Evolutionary conservation across 2,888 invertebrate genomes (phyloP).

Genomic region (Parnassius smintheus): DNA sequence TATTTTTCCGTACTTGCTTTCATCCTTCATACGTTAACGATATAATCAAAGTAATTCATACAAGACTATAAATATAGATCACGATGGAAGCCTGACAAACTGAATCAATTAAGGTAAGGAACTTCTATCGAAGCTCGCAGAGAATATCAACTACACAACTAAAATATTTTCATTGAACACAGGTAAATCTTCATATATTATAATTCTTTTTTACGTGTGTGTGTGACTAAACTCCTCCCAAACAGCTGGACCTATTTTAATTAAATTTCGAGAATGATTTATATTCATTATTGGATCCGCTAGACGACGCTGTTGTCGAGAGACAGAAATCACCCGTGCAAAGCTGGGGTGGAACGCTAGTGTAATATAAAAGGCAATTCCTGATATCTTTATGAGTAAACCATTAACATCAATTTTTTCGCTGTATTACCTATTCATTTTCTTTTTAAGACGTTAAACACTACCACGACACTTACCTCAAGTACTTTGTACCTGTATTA

Average conservation of each 20-base stretch:
- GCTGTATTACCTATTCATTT: conserved; percentile 25
- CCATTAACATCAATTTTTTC: conserved; percentile 31
- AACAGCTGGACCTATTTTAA: no score
- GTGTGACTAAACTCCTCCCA: no score
- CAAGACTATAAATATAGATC: background rate
- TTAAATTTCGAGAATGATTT: no score
- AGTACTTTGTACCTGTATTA: conserved; percentile 2
- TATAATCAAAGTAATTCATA: background rate
- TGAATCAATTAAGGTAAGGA: no score
- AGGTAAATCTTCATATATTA: conserved; percentile 15
- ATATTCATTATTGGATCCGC: no score
- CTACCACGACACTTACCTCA: conserved; percentile 10
- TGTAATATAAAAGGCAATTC: conserved; percentile 22
- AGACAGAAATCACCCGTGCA: no score
- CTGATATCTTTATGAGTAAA: conserved; percentile 29
- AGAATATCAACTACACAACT: background rate
- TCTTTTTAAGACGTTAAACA: conserved; percentile 24
- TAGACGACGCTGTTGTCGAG: no score
- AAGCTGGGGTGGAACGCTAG: no score
- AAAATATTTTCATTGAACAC: conserved; percentile 25
- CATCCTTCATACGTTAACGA: no score
- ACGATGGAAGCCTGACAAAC: no score
- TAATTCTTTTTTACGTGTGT: no score
- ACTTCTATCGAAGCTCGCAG: conserved; percentile 4
- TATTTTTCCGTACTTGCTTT: no score